Evolutionary conservation across 2,113 vertebrate genomes (phyloP), one percentile per base, ranked within the genome.

Genomic region (Cercocebus atys): DNA sequence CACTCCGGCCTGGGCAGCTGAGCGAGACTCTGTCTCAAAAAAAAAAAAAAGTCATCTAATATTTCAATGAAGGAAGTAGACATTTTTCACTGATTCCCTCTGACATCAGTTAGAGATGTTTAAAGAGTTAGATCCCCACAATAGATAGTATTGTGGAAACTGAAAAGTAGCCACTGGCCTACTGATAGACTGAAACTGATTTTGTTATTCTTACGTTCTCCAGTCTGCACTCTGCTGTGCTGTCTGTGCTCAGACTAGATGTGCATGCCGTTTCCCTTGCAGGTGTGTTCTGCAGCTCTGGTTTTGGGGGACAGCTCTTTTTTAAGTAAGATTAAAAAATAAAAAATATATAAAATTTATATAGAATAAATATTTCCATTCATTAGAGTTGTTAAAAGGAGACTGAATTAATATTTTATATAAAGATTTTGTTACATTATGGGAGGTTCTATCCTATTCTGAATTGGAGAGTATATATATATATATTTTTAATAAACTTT

Each of bases 401-500:
- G 95, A 97, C 98, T 99, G 98, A 99, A 98, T 98, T 98, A 98
- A 98, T 99, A 98, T 99, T 99, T 98, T 99, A 98, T 98, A 98
- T 99, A 98, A 98, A 98, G 97, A 97, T 98, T 98, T 98, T 98
- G 98, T 99, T 98, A 98, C 98, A 97, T 97, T 99, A 98, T 98
- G 98, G 98, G 97, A 99, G 98, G 98, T 97, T 98, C 98, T 99
- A 98, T 98, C 98, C 98, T 99, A 98, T 98, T 98, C 98, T 98
- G 98, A 98, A 98, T 99, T 99, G 98, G 98, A 99, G 98, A 38
- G 38, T 38, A 38, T 98, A 98, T 97, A 98, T 94, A 98, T 98
- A 97, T 98, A 97, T 98, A 98, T 99, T 99, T 99, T 99, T 98
- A 99, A 99, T 99, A 99, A 99, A 98, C 98, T 98, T 98, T 99